Base-by-base conservation (phyloP, 2,888 invertebrate genomes). In the Apodemia arnacis region DNA sequence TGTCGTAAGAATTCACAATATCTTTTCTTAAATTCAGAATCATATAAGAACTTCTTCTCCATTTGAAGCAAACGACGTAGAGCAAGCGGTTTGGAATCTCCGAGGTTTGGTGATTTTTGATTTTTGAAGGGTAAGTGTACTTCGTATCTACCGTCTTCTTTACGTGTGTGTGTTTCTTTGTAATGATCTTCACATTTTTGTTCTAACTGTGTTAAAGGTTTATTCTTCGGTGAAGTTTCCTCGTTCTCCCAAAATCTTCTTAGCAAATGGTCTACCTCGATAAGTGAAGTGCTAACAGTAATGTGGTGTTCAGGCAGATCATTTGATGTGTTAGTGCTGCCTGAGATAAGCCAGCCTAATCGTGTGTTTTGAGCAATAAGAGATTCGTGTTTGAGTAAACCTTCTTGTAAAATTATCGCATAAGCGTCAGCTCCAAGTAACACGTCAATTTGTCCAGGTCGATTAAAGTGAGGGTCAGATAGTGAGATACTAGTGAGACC, bases 161-260 rank as follows among this genome's bases (percentile, higher is more conserved):
- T 77, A 27, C 85, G 70, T 15, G 75, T 74, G 74, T 87, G 76
- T 59, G 88, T 92, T 24, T 54, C 41, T 69, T 89, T 86, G 27
- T 70, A 93, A 44, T 88, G 83, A 44, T 91, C 84, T 87, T 91
- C 88, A 80, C 91, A 92, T 85, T 87, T 74, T 80, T 18, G 63
- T 41, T 91, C 88, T 82, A 85, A 69, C 7, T 84, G 24, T 31
- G 88, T 80, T 63, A 90, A 70, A 1, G 54, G 73, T 82, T 84
- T 85, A 80, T 86, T 63, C 24, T 88, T 38, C 18, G 85, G 82
- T 75, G 80, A 80, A 31, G 75, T 31, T 66, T 91, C 90, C 86
- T 93, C 91, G 44, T 90, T 88, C 27, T 93, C 92, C 92, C 92
- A 92, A 44, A 93, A 92, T 63, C 74, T 66, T 74, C 88, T 85